Base-by-base conservation (phyloP, 2,113 vertebrate species). In the Mobula birostris region DNA sequence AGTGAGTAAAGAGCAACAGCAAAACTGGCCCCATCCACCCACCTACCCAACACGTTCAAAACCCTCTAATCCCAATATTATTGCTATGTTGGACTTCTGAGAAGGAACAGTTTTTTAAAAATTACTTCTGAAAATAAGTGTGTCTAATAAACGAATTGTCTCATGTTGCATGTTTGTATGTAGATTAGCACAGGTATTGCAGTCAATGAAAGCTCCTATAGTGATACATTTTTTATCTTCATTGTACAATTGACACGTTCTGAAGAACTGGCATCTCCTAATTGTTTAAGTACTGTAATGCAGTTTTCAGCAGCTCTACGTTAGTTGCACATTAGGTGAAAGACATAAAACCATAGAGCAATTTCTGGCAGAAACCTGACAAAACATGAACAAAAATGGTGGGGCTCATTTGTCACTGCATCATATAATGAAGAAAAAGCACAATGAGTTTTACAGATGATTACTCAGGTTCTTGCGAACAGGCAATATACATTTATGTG, bases 381-480 rank as follows among this genome's bases (percentile, higher is more conserved):
- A 85, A 48, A 17, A 85, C 21, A 40, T 58, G 19, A 83, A 19
- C 15, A 56, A 83, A 19, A 83, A 15, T 48, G 19, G 74, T 74
- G 80, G 21, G 82, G 4, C 15, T 63, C 58, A 88, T 88, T 88
- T 63, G 9, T 63, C 3, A 88, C 27, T 15, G 24, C 19, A 11
- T 58, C 83, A 21, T 21, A 61, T 27, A n/a, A 58, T 88, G 56
- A 9, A 58, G 63, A 27, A 24, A 88, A 88, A 88, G 2, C 40
- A n/a, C 29, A 29, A 29, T 61, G 32, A 29, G 56, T n/a, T 63
- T 88, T 61, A n/a, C 83, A 88, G 24, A 87, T 4, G 58, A 88
- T 88, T 61, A 88, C 48, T 85, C 82, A 85, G 82, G 48, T 85
- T 85, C 7, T 8, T 85, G 82, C 56, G 82, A 85, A 85, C 17